Percentiles rank a stretch among this genome's conserved stretches.
phyloP scores from a whole-genome alignment of 1,140 invertebrate species.

The Heliconius melpomene region DNA sequence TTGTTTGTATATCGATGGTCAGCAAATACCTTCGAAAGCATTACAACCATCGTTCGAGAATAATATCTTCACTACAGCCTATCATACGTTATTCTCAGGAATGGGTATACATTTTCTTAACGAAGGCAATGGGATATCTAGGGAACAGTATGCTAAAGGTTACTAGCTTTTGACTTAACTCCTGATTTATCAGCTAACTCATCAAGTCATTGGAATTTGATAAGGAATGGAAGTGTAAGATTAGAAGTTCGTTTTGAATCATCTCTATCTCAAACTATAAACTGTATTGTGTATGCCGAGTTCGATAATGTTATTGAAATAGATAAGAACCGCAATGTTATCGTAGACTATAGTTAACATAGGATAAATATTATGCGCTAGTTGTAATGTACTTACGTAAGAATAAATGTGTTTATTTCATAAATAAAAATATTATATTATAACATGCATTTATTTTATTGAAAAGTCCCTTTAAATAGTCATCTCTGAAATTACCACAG shows the following conservation, averaged over 20 bases:
- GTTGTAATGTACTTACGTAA: too few species aligned
- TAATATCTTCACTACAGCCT: slow-evolving; percentile 22
- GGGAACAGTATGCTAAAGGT: slow-evolving; percentile 5
- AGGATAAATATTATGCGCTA: neutral
- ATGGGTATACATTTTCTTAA: neutral
- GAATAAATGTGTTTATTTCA: too few species aligned
- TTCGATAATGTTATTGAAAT: slow-evolving; percentile 36
- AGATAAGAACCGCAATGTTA: slow-evolving; percentile 26
- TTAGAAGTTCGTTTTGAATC: slow-evolving; percentile 1
- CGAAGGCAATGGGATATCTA: slow-evolving; percentile 2
- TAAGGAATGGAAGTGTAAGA: slow-evolving; percentile 16
- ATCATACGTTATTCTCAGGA: slow-evolving; percentile 1
- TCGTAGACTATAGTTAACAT: slow-evolving; percentile 25
- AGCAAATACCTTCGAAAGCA: slow-evolving; percentile 6
- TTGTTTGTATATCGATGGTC: slow-evolving; percentile 12
- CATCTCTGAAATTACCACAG: neutral
- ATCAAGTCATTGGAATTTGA: slow-evolving; percentile 33
- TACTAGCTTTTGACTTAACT: slow-evolving; percentile 17
- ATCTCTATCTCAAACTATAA: slow-evolving; percentile 12
- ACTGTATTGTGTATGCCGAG: slow-evolving; percentile 38
- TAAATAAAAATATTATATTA: slow-evolving; percentile 4
- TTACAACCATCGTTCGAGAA: slow-evolving; percentile 13
- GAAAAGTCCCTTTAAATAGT: slow-evolving; percentile 4
- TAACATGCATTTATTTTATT: slow-evolving; percentile 8
- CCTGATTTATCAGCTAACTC: slow-evolving; percentile 29